These are phyloP conservation scores for Fistularia commersonii DNA, from an alignment of 2,797 vertebrate species.

Conservation along the genomic window DNA sequence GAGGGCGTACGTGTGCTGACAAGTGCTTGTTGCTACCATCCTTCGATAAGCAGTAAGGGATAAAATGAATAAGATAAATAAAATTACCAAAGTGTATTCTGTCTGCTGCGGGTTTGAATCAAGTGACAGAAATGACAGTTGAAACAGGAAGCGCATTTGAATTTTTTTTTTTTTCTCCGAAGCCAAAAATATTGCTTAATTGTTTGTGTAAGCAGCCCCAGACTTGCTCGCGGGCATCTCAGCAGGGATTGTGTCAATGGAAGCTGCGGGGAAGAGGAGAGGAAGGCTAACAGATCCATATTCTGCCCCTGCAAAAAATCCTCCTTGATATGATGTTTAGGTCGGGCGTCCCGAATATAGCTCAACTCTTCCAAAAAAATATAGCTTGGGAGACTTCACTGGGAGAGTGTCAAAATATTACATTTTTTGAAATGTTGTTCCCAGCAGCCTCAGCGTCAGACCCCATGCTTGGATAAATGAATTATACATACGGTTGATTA, in stretches of 20 bases:
- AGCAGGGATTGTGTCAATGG: slow-evolving; percentile 32
- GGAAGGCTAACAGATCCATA: slow-evolving; percentile 1
- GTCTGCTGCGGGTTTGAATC: slow-evolving; percentile 28
- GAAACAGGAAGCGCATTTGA: slow-evolving; percentile 38
- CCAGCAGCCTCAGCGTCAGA: slow-evolving; percentile 48
- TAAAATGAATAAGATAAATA: too few species aligned
- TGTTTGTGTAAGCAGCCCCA: slow-evolving; percentile 61
- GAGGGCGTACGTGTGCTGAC: too few species aligned
- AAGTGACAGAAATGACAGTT: slow-evolving; percentile 32
- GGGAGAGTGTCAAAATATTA: slow-evolving; percentile 49
- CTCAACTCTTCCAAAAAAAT: slow-evolving; percentile 39
- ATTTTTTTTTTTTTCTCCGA: slow-evolving; percentile 19
- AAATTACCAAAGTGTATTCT: too few species aligned
- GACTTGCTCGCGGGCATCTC: slow-evolving; percentile 35
- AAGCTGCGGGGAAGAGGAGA: slow-evolving; percentile 13
- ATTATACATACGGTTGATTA: slow-evolving; percentile 71
- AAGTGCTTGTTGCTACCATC: too few species aligned
- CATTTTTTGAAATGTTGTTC: slow-evolving; percentile 53
- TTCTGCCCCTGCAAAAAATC: slow-evolving; percentile 23
- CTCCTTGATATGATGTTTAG: slow-evolving; percentile 36
- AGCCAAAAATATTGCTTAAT: slow-evolving; percentile 51
- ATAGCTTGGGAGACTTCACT: slow-evolving; percentile 37
- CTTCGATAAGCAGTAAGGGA: too few species aligned
- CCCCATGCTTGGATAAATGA: slow-evolving; percentile 60
- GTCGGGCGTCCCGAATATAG: slow-evolving; percentile 35